Base-by-base conservation (phyloP, 1,140 invertebrate genomes). In the Neoseiulus cucumeris region DNA sequence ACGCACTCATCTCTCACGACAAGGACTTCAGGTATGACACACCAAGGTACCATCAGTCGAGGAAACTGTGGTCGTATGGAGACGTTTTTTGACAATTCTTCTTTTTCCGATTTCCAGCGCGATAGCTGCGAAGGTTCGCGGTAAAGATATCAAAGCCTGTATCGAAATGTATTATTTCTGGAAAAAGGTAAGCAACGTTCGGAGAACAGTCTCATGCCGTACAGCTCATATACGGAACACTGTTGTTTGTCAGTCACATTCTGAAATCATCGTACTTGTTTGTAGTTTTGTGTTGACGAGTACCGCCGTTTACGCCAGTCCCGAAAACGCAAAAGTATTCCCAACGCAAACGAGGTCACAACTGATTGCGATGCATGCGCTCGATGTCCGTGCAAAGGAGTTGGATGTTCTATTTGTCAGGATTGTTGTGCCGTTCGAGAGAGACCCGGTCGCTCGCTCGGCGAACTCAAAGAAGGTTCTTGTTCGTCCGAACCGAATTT, bases 121-220 rank as follows among this genome's bases (percentile, higher is more conserved):
- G 14, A 59, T 59, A 25, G 51, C 51, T 59, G 51, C 25, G 33
- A 59, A 90, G 86, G 79, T 93, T 71, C 82, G 81, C 71, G 86
- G 84, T 25, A 97, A 97, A 80, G 82, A 85, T 51, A 83, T 85
- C 4, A 92, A 90, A 73, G 89, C 97, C 73, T 97, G 93, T 79
- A 81, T 97, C 70, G 89, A 94, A 78, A 96, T 97, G 77, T 98
- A 98, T 76, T 97, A 98, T 75, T 82, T 95, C 70, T 98, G 94
- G 94, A 98, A 98, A 77, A 92, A 92, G 77, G 82, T 59, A 25
- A 44, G n/a, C n/a, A n/a, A n/a, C n/a, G n/a, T n/a, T n/a, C n/a
- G n/a, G n/a, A n/a, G n/a, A n/a, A n/a, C n/a, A n/a, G n/a, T n/a
- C n/a, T n/a, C n/a, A n/a, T n/a, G n/a, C n/a, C n/a, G n/a, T n/a